Evolutionary conservation across 2,888 invertebrate genomes (phyloP), one percentile per base, ranked within the genome.

Genomic region (Adela reaumurella): DNA sequence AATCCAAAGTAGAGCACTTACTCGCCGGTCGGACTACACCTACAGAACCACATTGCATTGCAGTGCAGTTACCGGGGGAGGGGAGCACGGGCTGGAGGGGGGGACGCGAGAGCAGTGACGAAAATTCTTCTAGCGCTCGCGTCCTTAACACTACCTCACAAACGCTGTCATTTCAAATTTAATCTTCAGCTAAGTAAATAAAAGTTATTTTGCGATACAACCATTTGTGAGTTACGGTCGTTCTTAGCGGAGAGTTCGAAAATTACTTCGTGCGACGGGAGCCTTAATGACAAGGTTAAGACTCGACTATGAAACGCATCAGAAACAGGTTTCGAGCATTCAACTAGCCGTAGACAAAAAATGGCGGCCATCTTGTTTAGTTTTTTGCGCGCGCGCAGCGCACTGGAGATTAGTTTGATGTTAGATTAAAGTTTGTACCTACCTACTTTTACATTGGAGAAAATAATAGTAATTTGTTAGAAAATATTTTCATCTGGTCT

Each of bases 201-300:
- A n/a, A n/a, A n/a, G n/a, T n/a, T n/a, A n/a, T n/a, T n/a, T n/a
- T n/a, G n/a, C n/a, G n/a, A n/a, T n/a, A n/a, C n/a, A n/a, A n/a
- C n/a, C n/a, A n/a, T n/a, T n/a, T n/a, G n/a, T n/a, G n/a, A n/a
- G n/a, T n/a, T n/a, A n/a, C n/a, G n/a, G n/a, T n/a, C n/a, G 49
- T 47, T 43, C 43, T 46, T 42, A 51, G 50, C 50, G 51, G 61
- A 58, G 61, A 62, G 60, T 62, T 66, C 59, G 63, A 68, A 66
- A 66, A 67, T 64, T 42, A 46, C 46, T 49, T 18, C 17, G 48
- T 46, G 28, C 46, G 62, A 65, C 63, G 65, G 66, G 63, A 62
- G 59, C 64, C 64, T 65, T 70, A 71, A 70, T 71, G 70, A 70
- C 71, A 60, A 61, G 70, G 70, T 70, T 69, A 68, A 63, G 65